Percentiles rank a stretch among this genome's conserved stretches.
Evolutionary conservation across 2,888 invertebrate species (phyloP).

Genomic region (Oxyteleia sp.): DNA sequence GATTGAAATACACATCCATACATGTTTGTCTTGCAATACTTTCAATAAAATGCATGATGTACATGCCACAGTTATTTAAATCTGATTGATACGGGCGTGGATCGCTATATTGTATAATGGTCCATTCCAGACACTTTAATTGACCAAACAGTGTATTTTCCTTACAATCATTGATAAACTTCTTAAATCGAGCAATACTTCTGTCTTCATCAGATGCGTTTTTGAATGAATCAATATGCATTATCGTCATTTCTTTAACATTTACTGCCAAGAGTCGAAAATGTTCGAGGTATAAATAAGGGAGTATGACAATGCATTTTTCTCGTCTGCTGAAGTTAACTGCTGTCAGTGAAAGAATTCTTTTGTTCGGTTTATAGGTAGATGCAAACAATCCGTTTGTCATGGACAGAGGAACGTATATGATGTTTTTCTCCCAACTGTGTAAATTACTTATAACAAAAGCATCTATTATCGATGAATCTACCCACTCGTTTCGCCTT

Average conservation of each 20-base stretch:
- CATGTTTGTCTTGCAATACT: background rate
- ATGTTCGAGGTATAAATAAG: slow-evolving; percentile 27
- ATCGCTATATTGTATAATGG: background rate
- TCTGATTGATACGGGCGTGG: slow-evolving; percentile 21
- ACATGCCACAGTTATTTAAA: slow-evolving; percentile 14
- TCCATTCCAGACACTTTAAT: slow-evolving; percentile 4
- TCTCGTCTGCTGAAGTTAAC: background rate
- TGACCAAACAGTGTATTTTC: slow-evolving; percentile 5
- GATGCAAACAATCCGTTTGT: background rate
- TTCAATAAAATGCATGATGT: slow-evolving; percentile 1
- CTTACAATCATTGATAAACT: background rate
- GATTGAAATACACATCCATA: background rate
- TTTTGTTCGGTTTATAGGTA: background rate
- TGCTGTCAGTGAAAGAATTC: background rate
- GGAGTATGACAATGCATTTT: slow-evolving; percentile 24
- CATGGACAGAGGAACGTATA: slow-evolving; percentile 13
- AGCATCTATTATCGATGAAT: slow-evolving; percentile 9
- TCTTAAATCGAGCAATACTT: background rate
- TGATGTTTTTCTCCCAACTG: background rate
- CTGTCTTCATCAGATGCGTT: background rate
- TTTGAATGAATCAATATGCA: slow-evolving; percentile 24
- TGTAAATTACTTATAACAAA: slow-evolving; percentile 8
- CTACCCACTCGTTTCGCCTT: background rate
- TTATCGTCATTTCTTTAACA: slow-evolving; percentile 6
- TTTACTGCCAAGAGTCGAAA: slow-evolving; percentile 11